A percentile compares a stretch with the other conserved stretches of the same genome.
phyloP scores from a whole-genome alignment of 2,888 invertebrate genomes.

The Drosophila tanythrix region DNA sequence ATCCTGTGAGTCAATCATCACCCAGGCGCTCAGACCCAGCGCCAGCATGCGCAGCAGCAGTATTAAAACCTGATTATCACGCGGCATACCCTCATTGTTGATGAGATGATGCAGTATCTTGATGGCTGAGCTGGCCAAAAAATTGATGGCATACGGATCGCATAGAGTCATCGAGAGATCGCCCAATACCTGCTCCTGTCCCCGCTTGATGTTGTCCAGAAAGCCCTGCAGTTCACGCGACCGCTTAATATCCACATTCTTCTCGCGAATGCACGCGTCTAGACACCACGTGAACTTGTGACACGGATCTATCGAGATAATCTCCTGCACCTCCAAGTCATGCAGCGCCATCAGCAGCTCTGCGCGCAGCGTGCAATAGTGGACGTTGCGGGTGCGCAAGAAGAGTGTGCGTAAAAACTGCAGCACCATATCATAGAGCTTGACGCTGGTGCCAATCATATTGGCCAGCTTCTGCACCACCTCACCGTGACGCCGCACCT shows the following conservation, averaged over 20 bases:
- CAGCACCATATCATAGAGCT: conserved; percentile 96
- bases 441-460: conserved; percentile 90
- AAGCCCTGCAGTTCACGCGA: conserved; percentile 97
- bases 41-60: conserved; percentile 96
- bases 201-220: conserved; percentile 95
- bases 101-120: conserved; percentile 96
- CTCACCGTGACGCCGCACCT: conserved; percentile 90
- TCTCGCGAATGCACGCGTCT: conserved; percentile 98
- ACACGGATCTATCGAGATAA: conserved; percentile 98
- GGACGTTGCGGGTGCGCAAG: conserved; percentile 95
- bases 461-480: conserved; percentile 97
- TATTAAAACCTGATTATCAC: conserved; percentile 95
- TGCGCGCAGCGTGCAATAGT: conserved; percentile 97
- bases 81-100: conserved; percentile 94
- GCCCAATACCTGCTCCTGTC: conserved; percentile 94
- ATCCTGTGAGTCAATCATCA: conserved; percentile 97
- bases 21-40: conserved; percentile 96
- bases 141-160: conserved; percentile 98
- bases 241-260: conserved; percentile 97
- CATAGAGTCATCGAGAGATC: conserved; percentile 98
- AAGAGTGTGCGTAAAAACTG: conserved; percentile 97
- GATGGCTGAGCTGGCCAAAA: conserved; percentile 95
- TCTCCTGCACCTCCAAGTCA: conserved; percentile 97
- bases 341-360: conserved; percentile 97
- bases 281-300: conserved; percentile 99